phyloP scores from a whole-genome alignment of 2,797 vertebrate species.

The Neoniphon sammara region DNA sequence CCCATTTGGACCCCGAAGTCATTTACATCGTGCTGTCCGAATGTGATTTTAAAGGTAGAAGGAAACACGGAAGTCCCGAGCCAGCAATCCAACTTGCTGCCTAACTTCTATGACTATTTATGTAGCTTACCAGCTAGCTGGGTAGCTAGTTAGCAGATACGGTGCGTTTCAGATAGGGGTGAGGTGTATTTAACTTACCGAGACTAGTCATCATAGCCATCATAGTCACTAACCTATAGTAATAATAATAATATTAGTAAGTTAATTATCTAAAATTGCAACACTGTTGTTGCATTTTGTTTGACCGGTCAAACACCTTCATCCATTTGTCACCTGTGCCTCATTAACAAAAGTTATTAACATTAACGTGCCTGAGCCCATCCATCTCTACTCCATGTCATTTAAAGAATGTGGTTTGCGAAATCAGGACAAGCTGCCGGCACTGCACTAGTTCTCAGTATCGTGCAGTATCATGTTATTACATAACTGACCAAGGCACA shows the following conservation, averaged over 20 bases:
- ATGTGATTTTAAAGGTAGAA: conserved; percentile 95
- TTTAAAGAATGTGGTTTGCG: too few species aligned
- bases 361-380: too few species aligned
- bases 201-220: not conserved
- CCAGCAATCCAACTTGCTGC: conserved; percentile 1
- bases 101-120: not conserved
- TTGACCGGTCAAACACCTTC: not conserved
- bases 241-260: not conserved
- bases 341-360: not conserved
- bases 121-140: conserved; percentile 45
- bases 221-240: not conserved
- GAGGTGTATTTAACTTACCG: not conserved
- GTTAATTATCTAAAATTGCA: not conserved
- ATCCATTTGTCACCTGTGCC: conserved; percentile 17
- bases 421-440: not conserved
- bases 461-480: not conserved
- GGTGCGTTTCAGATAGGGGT: not conserved
- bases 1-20: conserved; percentile 92
- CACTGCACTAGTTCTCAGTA: not conserved
- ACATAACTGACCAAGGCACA: not conserved
- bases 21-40: conserved; percentile 95
- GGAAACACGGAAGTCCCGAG: conserved; percentile 4
- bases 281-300: not conserved
- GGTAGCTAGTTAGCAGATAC: conserved; percentile 18
- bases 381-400: too few species aligned